These are phyloP conservation scores for Laticauda laticaudata DNA, from an alignment of 2,113 vertebrate species.

Conservation along the genomic window DNA sequence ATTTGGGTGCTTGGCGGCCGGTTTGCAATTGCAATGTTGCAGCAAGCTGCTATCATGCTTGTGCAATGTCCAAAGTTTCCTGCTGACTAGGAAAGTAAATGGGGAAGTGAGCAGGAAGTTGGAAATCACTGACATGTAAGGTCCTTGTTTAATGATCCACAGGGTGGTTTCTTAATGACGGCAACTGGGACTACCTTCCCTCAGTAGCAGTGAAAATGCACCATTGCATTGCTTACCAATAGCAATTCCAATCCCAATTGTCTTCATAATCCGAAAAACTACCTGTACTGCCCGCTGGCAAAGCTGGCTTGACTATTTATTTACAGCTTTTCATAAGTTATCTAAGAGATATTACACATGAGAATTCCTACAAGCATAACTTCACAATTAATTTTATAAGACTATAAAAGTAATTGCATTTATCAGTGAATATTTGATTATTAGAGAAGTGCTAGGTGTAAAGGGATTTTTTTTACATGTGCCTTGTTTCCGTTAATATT, in stretches of 20 bases:
- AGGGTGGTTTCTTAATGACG: not conserved
- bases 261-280: not conserved
- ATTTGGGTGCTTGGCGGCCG: not conserved
- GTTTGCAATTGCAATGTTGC: not conserved
- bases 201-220: not conserved
- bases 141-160: not conserved
- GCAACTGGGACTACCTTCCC: not conserved
- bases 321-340: not conserved
- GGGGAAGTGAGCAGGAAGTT: not conserved
- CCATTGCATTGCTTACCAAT: not conserved
- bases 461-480: not conserved
- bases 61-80: not conserved
- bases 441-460: not conserved
- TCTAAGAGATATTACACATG: not conserved
- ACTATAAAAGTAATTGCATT: not conserved
- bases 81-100: not conserved
- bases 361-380: not conserved
- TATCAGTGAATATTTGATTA: not conserved
- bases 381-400: not conserved
- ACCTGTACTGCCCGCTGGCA: not conserved
- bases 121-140: not conserved
- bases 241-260: not conserved
- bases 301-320: not conserved
- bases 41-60: not conserved
- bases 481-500: not conserved